Evolutionary conservation across 2,888 invertebrate genomes (phyloP), one percentile per base, ranked within the genome.

Genomic region (Adelognathus sp.): DNA sequence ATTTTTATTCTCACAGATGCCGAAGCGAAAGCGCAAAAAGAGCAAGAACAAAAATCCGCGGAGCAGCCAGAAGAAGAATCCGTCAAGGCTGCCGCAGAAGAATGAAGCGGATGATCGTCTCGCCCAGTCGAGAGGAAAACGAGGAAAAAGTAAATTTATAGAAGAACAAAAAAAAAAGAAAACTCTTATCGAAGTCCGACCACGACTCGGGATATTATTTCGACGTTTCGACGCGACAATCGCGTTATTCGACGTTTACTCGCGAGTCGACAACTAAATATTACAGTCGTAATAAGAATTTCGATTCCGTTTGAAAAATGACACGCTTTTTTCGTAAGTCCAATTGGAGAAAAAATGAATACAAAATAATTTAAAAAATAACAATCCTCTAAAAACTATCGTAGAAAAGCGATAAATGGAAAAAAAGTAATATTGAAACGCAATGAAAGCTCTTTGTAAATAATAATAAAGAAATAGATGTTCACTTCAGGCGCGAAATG

Each of bases 11-110:
- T 18, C 54, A 11, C 90, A 94, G 94, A 94, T 83, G 94, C 94
- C 6, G 94, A 94, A 88, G 92, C 93, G 41, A 91, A 93, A 75
- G 93, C 93, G 29, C 85, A 93, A 90, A 85, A 92, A 70, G 90
- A 90, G 56, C 86, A 84, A 58, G 88, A 89, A 50, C 87, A 88
- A 66, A 85, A 87, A 33, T 67, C 79, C 6, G 82, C 76, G 27
- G 84, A 85, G 6, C 84, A 63, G 24, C 54, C 84, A 24, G 86
- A 84, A 18, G 72, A 69, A 7, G 82, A 80, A 3, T 74, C 67
- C 7, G 24, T 63, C 41, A 82, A 84, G 58, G 18, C 79, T 3
- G 67, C 80, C 3, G 75, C 83, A 14, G 87, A 86, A 64, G 86
- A 86, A 87, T 85, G 79, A 84, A 33, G 46, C 52, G 16, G 60